These are phyloP conservation scores for Clistopyga incitator DNA, from an alignment of 2,888 invertebrate species.

Conservation along the genomic window DNA sequence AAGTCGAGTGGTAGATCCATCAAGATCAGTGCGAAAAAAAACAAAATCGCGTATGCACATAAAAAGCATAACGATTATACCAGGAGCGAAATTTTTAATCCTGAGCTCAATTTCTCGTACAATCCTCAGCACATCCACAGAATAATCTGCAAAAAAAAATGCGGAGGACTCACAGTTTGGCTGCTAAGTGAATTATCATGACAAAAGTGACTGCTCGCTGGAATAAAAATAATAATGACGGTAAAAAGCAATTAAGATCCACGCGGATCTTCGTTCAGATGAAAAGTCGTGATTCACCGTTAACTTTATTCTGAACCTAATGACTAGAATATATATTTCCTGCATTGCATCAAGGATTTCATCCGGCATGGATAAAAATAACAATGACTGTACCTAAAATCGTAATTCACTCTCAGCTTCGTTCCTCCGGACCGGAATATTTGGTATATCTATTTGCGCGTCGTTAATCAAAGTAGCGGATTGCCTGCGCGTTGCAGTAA, in stretches of 20 bases:
- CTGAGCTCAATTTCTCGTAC: too few relatives aligned
- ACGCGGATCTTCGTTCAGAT: slow-evolving; percentile 47
- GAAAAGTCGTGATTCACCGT: slow-evolving; percentile 9
- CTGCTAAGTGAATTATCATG: too few relatives aligned
- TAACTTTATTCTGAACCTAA: not conserved
- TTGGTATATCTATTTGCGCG: slow-evolving; percentile 7
- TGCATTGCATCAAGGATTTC: not conserved
- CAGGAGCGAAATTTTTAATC: slow-evolving; percentile 9
- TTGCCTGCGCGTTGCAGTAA: slow-evolving; percentile 19
- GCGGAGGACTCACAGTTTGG: not conserved
- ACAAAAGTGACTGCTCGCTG: too few relatives aligned
- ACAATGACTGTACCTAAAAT: slow-evolving; percentile 32
- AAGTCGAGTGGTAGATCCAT: slow-evolving; percentile 7
- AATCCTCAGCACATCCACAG: not conserved
- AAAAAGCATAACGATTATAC: slow-evolving; percentile 1
- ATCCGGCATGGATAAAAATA: slow-evolving; percentile 2
- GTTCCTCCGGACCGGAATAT: slow-evolving; percentile 46
- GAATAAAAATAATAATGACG: slow-evolving; percentile 5
- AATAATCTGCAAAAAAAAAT: not conserved
- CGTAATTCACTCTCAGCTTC: slow-evolving; percentile 47
- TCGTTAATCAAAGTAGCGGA: slow-evolving; percentile 25
- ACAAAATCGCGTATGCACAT: not conserved
- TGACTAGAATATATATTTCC: not conserved
- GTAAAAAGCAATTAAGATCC: slow-evolving; percentile 30
- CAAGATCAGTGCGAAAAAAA: not conserved